Conservation (phyloP, 2,113 vertebrate species). For the Oryzias celebensis region DNA sequence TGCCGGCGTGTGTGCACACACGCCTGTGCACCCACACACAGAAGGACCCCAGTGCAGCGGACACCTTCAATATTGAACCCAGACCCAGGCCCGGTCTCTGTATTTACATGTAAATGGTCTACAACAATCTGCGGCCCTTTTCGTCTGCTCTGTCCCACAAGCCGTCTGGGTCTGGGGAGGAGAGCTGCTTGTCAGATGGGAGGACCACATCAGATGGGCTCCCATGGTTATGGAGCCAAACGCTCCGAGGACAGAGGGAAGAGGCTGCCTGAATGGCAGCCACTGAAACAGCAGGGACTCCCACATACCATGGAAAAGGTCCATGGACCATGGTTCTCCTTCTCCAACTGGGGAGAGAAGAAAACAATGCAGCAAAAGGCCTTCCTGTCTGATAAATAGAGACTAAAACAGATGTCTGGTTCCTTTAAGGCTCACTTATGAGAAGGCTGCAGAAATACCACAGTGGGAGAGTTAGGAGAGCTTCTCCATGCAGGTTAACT, state of each 20-base stretch:
- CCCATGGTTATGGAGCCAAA: constrained; percentile 66
- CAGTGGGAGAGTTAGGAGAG: background rate
- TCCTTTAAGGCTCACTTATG: background rate
- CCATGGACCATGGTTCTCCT: constrained; percentile 55
- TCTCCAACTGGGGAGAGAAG: constrained; percentile 46
- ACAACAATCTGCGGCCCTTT: constrained; percentile 80
- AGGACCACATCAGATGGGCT: constrained; percentile 76
- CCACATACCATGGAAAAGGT: constrained; percentile 73
- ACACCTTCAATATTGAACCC: constrained; percentile 82
- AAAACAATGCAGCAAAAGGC: constrained; percentile 34
- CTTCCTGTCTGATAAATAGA: background rate
- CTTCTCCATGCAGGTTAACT: constrained; percentile 17
- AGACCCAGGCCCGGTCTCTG: constrained; percentile 74
- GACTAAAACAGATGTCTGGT: constrained; percentile 13
- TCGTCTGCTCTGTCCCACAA: constrained; percentile 62
- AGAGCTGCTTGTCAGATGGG: constrained; percentile 75
- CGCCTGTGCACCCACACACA: constrained; percentile 66
- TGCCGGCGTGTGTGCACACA: constrained; percentile 34
- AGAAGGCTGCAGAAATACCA: background rate
- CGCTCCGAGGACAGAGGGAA: constrained; percentile 59
- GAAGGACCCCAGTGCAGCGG: constrained; percentile 70
- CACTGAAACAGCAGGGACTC: constrained; percentile 77
- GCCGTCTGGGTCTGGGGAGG: constrained; percentile 65
- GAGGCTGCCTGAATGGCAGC: constrained; percentile 72
- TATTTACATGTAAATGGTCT: constrained; percentile 84